A percentile compares a stretch with the other conserved stretches of the same genome.
These are phyloP conservation scores for Ochropleura plecta DNA, from an alignment of 2,888 invertebrate species.

Conservation along the genomic window DNA sequence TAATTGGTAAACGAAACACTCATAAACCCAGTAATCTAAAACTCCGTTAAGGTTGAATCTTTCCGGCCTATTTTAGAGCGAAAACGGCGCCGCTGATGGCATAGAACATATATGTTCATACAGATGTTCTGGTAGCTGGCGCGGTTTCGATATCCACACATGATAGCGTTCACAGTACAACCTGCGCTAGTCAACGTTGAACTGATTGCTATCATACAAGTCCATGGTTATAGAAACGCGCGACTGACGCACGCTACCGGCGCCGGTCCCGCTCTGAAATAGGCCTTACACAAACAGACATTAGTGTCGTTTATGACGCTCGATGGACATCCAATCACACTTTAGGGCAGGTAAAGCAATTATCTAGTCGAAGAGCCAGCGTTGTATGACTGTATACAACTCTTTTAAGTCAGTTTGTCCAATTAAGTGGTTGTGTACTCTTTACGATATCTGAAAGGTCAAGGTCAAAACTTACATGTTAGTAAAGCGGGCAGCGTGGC, in stretches of 20 bases:
- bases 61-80: not conserved
- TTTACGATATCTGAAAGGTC: conserved; percentile 5
- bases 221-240: not conserved
- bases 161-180: not conserved
- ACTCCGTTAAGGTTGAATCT: not conserved
- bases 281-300: not conserved
- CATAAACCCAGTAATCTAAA: not conserved
- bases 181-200: not conserved
- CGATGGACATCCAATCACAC: not conserved
- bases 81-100: not conserved
- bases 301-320: not conserved
- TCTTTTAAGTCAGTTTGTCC: not conserved
- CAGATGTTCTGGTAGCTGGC: too few species aligned
- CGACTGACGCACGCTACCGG: too few species aligned
- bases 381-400: not conserved
- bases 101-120: too few species aligned
- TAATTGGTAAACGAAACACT: not conserved
- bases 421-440: not conserved
- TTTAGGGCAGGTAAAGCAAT: not conserved
- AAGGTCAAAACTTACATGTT: conserved; percentile 79
- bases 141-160: not conserved
- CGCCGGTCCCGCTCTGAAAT: not conserved
- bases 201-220: not conserved
- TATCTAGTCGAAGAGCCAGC: not conserved
- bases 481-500: conserved; percentile 83